Evolutionary conservation across 2,888 invertebrate genomes (phyloP).

Genomic region (Leptogaster cylindrica): DNA sequence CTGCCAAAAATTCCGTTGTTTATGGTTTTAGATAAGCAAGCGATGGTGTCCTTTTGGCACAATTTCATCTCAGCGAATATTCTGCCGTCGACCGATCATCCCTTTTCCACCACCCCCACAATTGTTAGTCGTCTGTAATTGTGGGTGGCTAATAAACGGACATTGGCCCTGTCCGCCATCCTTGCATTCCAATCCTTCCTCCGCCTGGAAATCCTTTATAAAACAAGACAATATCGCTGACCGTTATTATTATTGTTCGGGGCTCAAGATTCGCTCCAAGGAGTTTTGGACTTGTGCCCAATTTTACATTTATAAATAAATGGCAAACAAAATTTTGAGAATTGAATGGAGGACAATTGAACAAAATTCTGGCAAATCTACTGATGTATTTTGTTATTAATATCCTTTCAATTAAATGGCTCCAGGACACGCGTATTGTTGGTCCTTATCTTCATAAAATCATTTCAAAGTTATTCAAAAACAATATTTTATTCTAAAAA

Average conservation of each 20-base stretch:
- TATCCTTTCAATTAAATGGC: too few species aligned
- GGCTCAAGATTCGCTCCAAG: background rate
- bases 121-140: constrained; percentile 5
- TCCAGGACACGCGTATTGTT: too few species aligned
- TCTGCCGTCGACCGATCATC: too few species aligned
- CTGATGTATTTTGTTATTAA: too few species aligned
- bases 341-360: background rate
- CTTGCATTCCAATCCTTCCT: background rate
- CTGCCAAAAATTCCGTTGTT: constrained; percentile 29
- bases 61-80: background rate
- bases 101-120: too few species aligned
- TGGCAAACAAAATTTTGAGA: constrained; percentile 4
- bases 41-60: constrained; percentile 26
- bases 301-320: constrained; percentile 7
- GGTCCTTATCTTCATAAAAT: too few species aligned
- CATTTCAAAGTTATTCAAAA: too few species aligned
- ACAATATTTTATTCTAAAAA: too few species aligned
- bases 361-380: too few species aligned
- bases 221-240: constrained; percentile 18
- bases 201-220: too few species aligned
- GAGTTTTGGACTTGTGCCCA: constrained; percentile 21
- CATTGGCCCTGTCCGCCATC: background rate
- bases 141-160: background rate
- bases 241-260: constrained; percentile 22
- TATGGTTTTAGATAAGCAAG: constrained; percentile 24